Evolutionary conservation across 2,113 vertebrate genomes (phyloP).

Genomic region (Athene cunicularia): DNA sequence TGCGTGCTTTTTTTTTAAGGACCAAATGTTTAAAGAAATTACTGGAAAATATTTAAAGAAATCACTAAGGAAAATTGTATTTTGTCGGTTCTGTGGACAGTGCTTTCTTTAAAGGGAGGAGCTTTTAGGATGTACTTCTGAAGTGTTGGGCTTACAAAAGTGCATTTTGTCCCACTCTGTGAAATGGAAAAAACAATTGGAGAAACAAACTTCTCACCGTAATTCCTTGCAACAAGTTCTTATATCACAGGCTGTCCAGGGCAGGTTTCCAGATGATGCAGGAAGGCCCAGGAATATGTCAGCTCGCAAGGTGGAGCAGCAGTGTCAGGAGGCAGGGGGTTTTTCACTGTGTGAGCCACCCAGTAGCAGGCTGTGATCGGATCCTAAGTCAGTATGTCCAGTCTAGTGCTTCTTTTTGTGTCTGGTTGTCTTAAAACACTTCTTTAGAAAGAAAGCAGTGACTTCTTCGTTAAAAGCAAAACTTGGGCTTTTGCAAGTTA

Average conservation of each 20-base stretch:
- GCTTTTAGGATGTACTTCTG: not conserved
- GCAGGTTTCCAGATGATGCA: not conserved
- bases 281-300: not conserved
- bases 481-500: not conserved
- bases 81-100: not conserved
- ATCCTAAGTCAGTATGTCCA: too few relatives aligned
- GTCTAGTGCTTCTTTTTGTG: not conserved
- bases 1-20: not conserved
- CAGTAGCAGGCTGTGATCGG: too few relatives aligned
- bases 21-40: not conserved
- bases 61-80: not conserved
- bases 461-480: not conserved
- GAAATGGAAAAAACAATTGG: not conserved
- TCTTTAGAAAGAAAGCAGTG: not conserved
- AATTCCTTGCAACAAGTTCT: not conserved
- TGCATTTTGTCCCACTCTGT: not conserved
- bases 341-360: not conserved
- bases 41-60: not conserved
- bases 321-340: too few relatives aligned
- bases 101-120: not conserved
- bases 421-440: not conserved
- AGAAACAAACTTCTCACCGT: rapidly evolving
- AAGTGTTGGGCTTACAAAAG: not conserved
- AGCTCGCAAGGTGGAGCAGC: rapidly evolving
- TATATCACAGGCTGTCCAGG: too few relatives aligned